Conservation (phyloP, 2,113 vertebrate species). For the Todiramphus chloris region DNA sequence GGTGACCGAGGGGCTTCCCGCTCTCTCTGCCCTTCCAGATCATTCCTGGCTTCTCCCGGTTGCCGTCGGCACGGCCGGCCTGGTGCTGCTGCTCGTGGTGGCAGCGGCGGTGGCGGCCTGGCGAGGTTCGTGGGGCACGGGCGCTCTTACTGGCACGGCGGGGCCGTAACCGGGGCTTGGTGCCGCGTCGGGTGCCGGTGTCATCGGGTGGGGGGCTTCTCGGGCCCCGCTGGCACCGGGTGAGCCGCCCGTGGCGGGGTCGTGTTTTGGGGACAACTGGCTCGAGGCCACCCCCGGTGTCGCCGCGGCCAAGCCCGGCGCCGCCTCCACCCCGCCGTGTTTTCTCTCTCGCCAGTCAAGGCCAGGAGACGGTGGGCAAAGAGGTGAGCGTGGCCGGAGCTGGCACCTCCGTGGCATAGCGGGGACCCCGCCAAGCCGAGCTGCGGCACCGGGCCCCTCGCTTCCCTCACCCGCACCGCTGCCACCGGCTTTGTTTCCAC, state of each 20-base stretch:
- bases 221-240: too few species aligned
- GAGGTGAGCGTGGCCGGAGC: neutral
- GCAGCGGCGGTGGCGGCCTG: neutral
- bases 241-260: neutral
- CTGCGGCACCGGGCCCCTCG: accelerated
- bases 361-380: neutral
- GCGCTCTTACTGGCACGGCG: too few species aligned
- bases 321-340: neutral
- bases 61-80: neutral
- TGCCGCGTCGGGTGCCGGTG: too few species aligned
- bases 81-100: neutral
- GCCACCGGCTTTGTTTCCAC: too few species aligned
- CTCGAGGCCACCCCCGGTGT: too few species aligned
- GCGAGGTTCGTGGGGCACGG: neutral
- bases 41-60: constrained; percentile 41
- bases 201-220: too few species aligned
- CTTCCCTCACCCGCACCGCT: too few species aligned
- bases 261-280: neutral
- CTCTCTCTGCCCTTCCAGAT: neutral
- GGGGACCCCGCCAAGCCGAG: neutral
- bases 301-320: neutral
- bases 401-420: neutral
- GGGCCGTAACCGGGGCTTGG: too few species aligned
- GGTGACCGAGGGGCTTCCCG: too few species aligned
- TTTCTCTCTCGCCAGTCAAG: neutral